Base-by-base conservation (phyloP, 1,140 invertebrate species). In the Diachasma alloeum region DNA sequence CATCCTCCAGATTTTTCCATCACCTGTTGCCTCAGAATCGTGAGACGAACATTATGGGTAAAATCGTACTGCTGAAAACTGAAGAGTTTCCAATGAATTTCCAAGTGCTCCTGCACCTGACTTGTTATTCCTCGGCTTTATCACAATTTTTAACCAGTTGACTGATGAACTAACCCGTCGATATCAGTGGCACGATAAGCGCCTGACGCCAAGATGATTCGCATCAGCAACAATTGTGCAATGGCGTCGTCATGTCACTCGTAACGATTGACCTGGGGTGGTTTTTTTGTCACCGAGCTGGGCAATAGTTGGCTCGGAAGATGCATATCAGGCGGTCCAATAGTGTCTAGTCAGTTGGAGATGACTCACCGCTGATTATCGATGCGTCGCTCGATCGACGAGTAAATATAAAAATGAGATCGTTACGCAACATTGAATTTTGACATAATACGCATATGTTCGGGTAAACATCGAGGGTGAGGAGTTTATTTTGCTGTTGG, bases 291-390 rank as follows among this genome's bases (percentile, higher is more conserved):
- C 66, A 37, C 13, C 22, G 53, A 19, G 59, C 13, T 63, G 19
- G 59, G 59, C 59, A 63, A 63, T 63, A 63, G 59, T 63, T 63
- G 59, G 59, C 59, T 63, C 22, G 15, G 22, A 26, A 63, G 59
- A 63, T 63, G 59, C 59, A 63, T 63, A 63, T 63, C 59, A 26
- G 24, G 24, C 59, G 59, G 59, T 63, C 59, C 59, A 63, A 63
- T 63, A 15, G 59, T 6, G 24, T 63, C 59, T 63, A 6, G 59
- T 19, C 10, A 6, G 8, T 31, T 31, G 31, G 31, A 31, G 31
- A 31, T 63, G 59, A 63, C 8, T 63, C 59, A 63, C 13, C 24
- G 19, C 24, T 63, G 24, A 26, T 4, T 63, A 63, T 63, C 59
- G 15, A 26, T 19, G 59, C 5, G 59, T 15, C 22, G 19, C 17